phyloP scores from a whole-genome alignment of 2,797 vertebrate genomes.

The Tragopan temminckii region DNA sequence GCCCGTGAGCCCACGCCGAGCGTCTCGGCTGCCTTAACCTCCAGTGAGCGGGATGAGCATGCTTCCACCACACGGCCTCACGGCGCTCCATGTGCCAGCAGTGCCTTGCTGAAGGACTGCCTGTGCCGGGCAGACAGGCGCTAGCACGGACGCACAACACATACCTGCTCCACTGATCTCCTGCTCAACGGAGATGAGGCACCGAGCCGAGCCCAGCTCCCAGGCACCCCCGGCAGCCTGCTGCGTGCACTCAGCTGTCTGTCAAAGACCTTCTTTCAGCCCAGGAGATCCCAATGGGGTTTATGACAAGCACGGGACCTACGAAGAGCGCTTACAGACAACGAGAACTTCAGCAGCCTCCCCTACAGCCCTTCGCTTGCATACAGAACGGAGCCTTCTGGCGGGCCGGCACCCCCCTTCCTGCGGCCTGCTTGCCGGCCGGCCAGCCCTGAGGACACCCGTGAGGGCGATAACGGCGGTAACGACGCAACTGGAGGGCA shows the following conservation, averaged over 20 bases:
- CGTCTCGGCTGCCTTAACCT: neutral
- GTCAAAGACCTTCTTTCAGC: neutral
- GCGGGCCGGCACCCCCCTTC: too few species aligned
- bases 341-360: neutral
- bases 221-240: neutral
- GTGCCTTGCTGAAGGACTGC: neutral
- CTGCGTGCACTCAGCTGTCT: neutral
- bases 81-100: too few species aligned
- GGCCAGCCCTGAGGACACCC: too few species aligned
- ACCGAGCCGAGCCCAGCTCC: neutral
- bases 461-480: too few species aligned
- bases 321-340: neutral
- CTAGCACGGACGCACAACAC: neutral
- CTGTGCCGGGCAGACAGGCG: neutral
- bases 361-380: too few species aligned
- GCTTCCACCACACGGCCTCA: neutral
- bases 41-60: neutral
- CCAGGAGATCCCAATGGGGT: neutral
- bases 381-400: too few species aligned
- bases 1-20: slow-evolving; percentile 6
- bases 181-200: too few species aligned
- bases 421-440: too few species aligned
- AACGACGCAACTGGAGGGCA: too few species aligned
- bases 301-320: neutral
- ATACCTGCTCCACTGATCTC: neutral